Evolutionary conservation across 2,888 invertebrate genomes (phyloP).

Genomic region (Hirtodrosophila alboralis): DNA sequence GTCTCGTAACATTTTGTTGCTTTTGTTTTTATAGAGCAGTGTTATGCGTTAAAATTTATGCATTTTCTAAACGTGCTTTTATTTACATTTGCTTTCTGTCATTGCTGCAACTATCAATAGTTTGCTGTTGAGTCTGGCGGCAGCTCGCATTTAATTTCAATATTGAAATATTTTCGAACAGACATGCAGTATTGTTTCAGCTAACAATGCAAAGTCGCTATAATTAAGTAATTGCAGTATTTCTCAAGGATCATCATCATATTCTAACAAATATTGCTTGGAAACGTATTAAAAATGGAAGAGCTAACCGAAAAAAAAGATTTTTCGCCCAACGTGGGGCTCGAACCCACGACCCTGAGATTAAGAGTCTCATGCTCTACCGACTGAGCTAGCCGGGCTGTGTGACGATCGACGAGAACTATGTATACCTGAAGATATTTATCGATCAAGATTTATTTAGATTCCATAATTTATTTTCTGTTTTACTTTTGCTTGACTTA

Average conservation of each 20-base stretch:
- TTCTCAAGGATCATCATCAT: conserved; percentile 19
- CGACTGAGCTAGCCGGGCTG: conserved; percentile 76
- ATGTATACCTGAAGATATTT: conserved; percentile 10
- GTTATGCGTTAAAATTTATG: conserved; percentile 62
- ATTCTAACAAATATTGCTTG: neutral
- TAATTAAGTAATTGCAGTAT: conserved; percentile 41
- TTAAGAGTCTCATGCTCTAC: conserved; percentile 79
- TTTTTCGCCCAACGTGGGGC: conserved; percentile 73
- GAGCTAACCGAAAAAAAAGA: conserved; percentile 14
- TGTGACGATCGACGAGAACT: neutral
- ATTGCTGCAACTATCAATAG: conserved; percentile 33
- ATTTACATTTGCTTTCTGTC: conserved; percentile 47
- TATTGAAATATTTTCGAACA: conserved; percentile 33
- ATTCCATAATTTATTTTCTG: no score
- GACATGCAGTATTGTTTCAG: conserved; percentile 26
- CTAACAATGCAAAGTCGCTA: conserved; percentile 44
- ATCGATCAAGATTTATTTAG: neutral
- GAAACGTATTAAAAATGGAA: neutral
- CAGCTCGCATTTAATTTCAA: conserved; percentile 32
- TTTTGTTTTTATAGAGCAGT: conserved; percentile 21
- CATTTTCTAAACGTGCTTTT: conserved; percentile 68
- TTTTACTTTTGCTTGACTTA: no score
- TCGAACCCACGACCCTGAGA: conserved; percentile 78
- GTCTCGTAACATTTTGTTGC: conserved; percentile 4
- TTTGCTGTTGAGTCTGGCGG: conserved; percentile 43